Percentiles rank a stretch among this genome's conserved stretches.
Evolutionary conservation across 2,797 vertebrate species (phyloP).

Genomic region (Salarias fasciatus): DNA sequence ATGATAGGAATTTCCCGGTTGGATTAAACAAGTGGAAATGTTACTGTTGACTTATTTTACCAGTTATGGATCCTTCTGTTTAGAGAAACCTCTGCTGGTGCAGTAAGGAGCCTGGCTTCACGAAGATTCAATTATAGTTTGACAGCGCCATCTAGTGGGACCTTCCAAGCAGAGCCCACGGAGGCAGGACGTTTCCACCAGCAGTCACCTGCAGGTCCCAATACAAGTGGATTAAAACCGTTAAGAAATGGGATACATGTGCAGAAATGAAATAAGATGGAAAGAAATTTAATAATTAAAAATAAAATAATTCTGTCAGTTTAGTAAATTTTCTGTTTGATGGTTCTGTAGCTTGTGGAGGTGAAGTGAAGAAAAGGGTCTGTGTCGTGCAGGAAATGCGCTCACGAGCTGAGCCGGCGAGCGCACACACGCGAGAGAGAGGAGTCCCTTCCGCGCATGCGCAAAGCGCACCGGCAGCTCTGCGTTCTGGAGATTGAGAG

Average conservation of each 20-base stretch:
- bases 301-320: too few relatives aligned
- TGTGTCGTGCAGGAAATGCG: too few relatives aligned
- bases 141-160: conserved; percentile 60
- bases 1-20: not conserved
- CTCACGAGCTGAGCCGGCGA: too few relatives aligned
- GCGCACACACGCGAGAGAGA: not conserved
- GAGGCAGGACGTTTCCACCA: not conserved
- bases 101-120: not conserved
- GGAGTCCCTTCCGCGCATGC: conserved; percentile 68
- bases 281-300: too few relatives aligned
- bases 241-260: too few relatives aligned
- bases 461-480: conserved; percentile 56
- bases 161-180: fast-evolving
- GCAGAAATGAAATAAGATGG: too few relatives aligned
- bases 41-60: not conserved
- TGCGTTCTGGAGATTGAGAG: conserved; percentile 56
- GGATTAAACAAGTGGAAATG: not conserved
- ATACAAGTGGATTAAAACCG: not conserved
- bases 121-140: not conserved
- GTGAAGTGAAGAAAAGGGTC: too few relatives aligned
- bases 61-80: not conserved
- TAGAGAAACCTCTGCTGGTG: not conserved
- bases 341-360: too few relatives aligned
- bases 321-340: too few relatives aligned
- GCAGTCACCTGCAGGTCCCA: not conserved